Evolutionary conservation across 1,140 invertebrate species (phyloP).

Genomic region (Sesamia nonagrioides): DNA sequence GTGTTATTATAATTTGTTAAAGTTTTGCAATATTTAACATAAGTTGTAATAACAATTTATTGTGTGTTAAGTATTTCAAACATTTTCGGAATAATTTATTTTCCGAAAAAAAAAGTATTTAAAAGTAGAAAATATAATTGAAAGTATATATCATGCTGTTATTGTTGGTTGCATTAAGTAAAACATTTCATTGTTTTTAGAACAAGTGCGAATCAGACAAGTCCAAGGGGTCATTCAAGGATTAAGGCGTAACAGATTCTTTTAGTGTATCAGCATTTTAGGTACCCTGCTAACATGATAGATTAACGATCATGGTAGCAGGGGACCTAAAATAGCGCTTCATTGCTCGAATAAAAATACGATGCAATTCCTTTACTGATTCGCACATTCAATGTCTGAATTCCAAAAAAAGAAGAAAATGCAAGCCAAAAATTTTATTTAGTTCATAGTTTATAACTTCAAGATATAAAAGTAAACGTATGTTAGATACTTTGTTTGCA

Average conservation of each 20-base stretch:
- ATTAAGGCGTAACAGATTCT: no score
- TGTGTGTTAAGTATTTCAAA: not conserved
- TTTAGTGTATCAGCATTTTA: no score
- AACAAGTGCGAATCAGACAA: no score
- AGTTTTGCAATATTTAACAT: slow-evolving; percentile 7
- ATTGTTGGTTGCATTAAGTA: no score
- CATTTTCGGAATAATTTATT: not conserved
- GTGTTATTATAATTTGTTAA: not conserved
- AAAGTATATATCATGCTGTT: no score
- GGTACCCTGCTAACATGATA: no score
- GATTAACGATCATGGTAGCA: not conserved
- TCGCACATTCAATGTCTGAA: not conserved
- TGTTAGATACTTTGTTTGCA: slow-evolving; percentile 37
- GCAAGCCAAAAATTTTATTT: not conserved
- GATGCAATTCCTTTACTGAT: not conserved
- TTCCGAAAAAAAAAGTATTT: no score
- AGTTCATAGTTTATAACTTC: not conserved
- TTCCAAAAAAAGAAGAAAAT: not conserved
- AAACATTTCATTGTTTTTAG: no score
- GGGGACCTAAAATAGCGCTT: not conserved
- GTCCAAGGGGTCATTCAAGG: no score
- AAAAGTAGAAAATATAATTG: no score
- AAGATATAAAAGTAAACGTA: slow-evolving; percentile 26
- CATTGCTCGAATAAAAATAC: not conserved
- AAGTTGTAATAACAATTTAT: not conserved